phyloP scores from a whole-genome alignment of 2,113 vertebrate species.

The Bos javanicus region DNA sequence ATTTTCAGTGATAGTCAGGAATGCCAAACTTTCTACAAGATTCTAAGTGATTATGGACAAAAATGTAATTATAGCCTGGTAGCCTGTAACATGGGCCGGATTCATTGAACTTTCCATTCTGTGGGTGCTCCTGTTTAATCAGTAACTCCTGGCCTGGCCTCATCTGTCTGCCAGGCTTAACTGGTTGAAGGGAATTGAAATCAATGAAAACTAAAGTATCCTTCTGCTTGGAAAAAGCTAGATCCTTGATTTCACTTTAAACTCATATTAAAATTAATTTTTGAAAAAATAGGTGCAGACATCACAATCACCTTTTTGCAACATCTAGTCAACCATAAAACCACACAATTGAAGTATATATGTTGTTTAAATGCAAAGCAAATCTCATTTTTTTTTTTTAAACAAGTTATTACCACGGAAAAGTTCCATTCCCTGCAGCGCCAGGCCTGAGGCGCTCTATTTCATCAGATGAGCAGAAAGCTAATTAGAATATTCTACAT shows the following conservation, averaged over 20 bases:
- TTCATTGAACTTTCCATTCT: not conserved
- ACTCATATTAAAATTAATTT: not conserved
- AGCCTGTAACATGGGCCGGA: not conserved
- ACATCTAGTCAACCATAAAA: not conserved
- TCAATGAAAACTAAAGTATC: not conserved
- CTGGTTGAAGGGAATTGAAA: not conserved
- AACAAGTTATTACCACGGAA: not conserved
- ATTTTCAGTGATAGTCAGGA: not conserved
- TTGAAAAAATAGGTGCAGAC: not conserved
- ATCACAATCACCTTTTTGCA: not conserved
- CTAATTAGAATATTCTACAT: too few species aligned
- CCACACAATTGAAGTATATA: not conserved
- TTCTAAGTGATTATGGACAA: not conserved
- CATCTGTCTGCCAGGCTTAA: not conserved
- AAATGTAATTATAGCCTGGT: not conserved
- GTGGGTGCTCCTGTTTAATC: not conserved
- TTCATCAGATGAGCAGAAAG: not conserved
- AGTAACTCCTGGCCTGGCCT: not conserved
- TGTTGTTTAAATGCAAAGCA: not conserved
- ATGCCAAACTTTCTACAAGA: accelerated
- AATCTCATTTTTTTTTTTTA: not conserved
- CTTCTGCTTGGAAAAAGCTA: slow-evolving; percentile 28
- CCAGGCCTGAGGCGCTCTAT: too few species aligned
- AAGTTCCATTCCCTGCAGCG: too few species aligned
- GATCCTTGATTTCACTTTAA: not conserved